These are phyloP conservation scores for Misgurnus anguillicaudatus DNA, from an alignment of 2,113 vertebrate species.

Conservation along the genomic window DNA sequence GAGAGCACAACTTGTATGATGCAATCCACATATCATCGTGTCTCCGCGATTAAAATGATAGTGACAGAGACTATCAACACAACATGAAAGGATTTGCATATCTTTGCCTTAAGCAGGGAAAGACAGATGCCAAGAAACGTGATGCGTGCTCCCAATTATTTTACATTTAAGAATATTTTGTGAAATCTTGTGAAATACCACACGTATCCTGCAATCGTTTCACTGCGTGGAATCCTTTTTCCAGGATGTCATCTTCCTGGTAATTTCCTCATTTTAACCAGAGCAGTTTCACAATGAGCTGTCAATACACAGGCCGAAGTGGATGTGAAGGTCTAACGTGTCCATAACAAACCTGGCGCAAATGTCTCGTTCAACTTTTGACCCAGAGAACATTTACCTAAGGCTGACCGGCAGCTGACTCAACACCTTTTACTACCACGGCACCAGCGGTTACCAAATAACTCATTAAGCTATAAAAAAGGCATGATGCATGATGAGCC, in stretches of 20 bases:
- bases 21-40: slow-evolving; percentile 49
- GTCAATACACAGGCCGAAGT: slow-evolving; percentile 31
- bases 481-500: slow-evolving; percentile 3
- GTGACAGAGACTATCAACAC: slow-evolving; percentile 14
- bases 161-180: background rate
- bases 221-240: slow-evolving; percentile 43
- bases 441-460: background rate
- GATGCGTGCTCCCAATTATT: background rate
- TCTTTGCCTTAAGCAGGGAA: slow-evolving; percentile 13
- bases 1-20: slow-evolving; percentile 27
- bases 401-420: slow-evolving; percentile 10
- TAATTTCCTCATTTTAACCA: slow-evolving; percentile 52
- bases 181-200: slow-evolving; percentile 38
- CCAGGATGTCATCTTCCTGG: slow-evolving; percentile 44
- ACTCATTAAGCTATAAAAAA: background rate
- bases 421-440: slow-evolving; percentile 24
- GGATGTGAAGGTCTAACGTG: slow-evolving; percentile 34
- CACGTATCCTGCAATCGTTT: slow-evolving; percentile 16
- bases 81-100: slow-evolving; percentile 9
- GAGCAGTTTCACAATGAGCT: slow-evolving; percentile 51
- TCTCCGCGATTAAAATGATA: slow-evolving; percentile 38
- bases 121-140: background rate
- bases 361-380: background rate
- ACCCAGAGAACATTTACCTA: slow-evolving; percentile 35
- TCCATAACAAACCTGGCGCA: background rate